A percentile compares a stretch with the other conserved stretches of the same genome.
Conservation (phyloP, 2,113 vertebrate species). For the Phalacrocorax brasilianus region DNA sequence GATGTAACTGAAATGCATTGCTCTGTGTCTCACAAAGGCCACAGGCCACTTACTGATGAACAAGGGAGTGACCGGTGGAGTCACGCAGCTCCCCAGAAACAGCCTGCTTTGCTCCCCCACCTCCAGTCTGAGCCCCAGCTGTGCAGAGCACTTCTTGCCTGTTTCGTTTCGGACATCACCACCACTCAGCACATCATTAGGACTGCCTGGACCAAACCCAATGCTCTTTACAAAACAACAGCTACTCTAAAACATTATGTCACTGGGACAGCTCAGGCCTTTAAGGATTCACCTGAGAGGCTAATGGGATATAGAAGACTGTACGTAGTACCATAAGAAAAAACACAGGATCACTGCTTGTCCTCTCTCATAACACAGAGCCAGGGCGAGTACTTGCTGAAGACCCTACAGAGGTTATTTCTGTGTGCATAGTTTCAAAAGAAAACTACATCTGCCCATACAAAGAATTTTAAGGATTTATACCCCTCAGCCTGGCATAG, state of each 20-base stretch:
- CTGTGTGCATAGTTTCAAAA: neutral
- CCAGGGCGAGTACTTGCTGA: neutral
- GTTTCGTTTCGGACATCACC: neutral
- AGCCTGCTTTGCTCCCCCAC: neutral
- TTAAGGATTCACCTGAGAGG: neutral
- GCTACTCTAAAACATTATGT: neutral
- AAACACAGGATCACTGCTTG: neutral
- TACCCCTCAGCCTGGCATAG: neutral
- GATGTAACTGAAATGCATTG: neutral
- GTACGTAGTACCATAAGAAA: neutral
- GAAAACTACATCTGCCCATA: neutral
- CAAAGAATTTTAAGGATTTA: neutral
- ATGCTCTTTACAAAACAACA: neutral
- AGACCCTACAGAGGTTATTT: neutral
- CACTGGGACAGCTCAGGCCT: neutral
- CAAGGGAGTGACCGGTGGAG: neutral
- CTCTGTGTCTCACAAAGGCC: neutral
- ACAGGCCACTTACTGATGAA: neutral
- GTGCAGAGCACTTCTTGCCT: neutral
- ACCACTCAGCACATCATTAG: conserved; percentile 7
- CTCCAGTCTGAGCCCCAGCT: neutral
- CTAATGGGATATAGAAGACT: neutral
- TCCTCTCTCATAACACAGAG: neutral
- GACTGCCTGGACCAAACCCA: conserved; percentile 1
- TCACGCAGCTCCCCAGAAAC: neutral